Conservation (phyloP, 92 coral and sea anemone genomes). For the Parazoanthus darwini region DNA sequence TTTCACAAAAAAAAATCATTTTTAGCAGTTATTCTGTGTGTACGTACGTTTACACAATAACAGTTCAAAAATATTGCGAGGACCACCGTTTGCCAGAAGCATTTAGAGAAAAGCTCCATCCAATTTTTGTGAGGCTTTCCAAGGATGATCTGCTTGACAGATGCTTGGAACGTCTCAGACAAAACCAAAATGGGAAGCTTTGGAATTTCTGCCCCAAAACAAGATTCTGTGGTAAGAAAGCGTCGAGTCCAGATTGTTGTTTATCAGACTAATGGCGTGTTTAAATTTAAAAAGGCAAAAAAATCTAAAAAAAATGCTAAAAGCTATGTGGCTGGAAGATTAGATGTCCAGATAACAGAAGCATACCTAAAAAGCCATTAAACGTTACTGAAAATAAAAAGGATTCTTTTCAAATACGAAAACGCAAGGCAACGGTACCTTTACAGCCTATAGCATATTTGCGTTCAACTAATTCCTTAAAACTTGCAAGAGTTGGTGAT, state of each 20-base stretch:
- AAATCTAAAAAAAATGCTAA: too few species aligned
- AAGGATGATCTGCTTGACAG: constrained; percentile 52
- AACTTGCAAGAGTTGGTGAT: too few species aligned
- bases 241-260: constrained; percentile 58
- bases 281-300: too few species aligned
- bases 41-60: not conserved
- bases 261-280: constrained; percentile 58
- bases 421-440: too few species aligned
- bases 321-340: too few species aligned
- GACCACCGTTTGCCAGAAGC: constrained; percentile 43
- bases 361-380: too few species aligned
- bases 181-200: constrained; percentile 64
- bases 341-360: too few species aligned
- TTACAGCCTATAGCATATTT: too few species aligned
- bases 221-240: constrained; percentile 51
- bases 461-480: too few species aligned
- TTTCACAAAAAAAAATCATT: constrained; percentile 1
- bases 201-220: constrained; percentile 61
- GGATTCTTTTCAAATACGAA: too few species aligned
- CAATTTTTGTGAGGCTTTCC: constrained; percentile 48
- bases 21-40: too few species aligned
- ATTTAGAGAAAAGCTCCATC: constrained; percentile 45
- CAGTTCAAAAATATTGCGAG: constrained; percentile 35
- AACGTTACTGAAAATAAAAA: too few species aligned
- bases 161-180: constrained; percentile 54